Conservation (phyloP, 2,888 invertebrate genomes). For the Pristionchus arcanus region DNA sequence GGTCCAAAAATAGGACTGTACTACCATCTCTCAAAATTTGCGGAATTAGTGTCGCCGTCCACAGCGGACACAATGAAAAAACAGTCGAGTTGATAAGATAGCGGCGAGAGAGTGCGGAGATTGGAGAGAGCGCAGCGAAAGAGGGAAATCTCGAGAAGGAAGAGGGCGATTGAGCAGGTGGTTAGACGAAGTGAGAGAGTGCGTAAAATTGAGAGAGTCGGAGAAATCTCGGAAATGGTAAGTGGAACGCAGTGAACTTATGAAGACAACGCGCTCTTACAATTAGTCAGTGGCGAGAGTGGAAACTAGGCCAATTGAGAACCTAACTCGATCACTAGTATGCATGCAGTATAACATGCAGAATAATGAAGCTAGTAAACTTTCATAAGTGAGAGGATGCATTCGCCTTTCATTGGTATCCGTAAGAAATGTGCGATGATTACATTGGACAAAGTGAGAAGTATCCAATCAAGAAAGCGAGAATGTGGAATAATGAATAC, state of each 20-base stretch:
- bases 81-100: constrained; percentile 40
- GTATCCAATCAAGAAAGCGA: too few relatives aligned
- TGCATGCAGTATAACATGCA: not conserved
- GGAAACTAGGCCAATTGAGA: not conserved
- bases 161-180: not conserved
- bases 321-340: not conserved
- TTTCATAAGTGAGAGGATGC: not conserved
- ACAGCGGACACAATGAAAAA: not conserved
- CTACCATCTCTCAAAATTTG: not conserved
- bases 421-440: too few relatives aligned
- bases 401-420: too few relatives aligned
- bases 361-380: not conserved
- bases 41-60: constrained; percentile 21
- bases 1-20: not conserved
- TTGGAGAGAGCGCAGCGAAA: not conserved
- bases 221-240: not conserved
- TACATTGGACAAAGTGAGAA: too few relatives aligned
- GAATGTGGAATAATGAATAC: too few relatives aligned
- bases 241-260: constrained; percentile 29
- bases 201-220: not conserved
- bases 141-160: not conserved
- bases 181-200: constrained; percentile 3
- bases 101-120: not conserved
- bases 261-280: constrained; percentile 7
- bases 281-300: not conserved